Evolutionary conservation across 2,888 invertebrate species (phyloP).

Genomic region (Limnephilus lunatus): DNA sequence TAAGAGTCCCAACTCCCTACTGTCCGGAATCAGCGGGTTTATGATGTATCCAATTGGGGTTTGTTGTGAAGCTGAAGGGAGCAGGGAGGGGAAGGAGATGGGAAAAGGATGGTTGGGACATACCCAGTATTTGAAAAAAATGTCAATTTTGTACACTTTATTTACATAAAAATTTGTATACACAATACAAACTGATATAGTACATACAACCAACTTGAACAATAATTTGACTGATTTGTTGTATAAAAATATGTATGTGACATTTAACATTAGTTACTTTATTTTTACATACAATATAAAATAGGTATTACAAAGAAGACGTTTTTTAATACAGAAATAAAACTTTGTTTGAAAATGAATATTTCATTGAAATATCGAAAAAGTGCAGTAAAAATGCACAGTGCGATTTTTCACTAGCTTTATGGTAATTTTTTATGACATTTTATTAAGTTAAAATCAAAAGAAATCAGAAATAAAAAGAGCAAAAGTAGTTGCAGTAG

Average conservation of each 20-base stretch:
- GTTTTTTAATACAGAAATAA: not conserved
- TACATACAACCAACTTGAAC: not conserved
- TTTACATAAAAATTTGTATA: slow-evolving; percentile 2
- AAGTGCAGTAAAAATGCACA: not conserved
- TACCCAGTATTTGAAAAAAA: not conserved
- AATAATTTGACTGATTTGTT: not conserved
- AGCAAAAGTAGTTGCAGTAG: too few species aligned
- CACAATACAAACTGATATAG: not conserved
- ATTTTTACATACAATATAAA: not conserved
- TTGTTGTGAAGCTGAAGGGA: not conserved
- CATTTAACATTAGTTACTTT: not conserved
- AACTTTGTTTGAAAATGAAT: not conserved
- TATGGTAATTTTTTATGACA: not conserved
- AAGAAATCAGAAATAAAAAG: too few species aligned
- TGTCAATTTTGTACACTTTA: not conserved
- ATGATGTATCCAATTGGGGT: not conserved
- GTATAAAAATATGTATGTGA: not conserved
- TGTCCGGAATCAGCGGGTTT: not conserved
- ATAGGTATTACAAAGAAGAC: not conserved
- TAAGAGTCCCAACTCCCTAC: too few species aligned
- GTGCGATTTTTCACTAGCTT: not conserved
- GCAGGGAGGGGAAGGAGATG: not conserved
- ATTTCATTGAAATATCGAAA: not conserved
- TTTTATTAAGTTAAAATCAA: too few species aligned
- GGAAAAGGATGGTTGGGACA: not conserved